Base-by-base conservation (phyloP, 2,888 invertebrate species). In the Torymus aiolomorphi region DNA sequence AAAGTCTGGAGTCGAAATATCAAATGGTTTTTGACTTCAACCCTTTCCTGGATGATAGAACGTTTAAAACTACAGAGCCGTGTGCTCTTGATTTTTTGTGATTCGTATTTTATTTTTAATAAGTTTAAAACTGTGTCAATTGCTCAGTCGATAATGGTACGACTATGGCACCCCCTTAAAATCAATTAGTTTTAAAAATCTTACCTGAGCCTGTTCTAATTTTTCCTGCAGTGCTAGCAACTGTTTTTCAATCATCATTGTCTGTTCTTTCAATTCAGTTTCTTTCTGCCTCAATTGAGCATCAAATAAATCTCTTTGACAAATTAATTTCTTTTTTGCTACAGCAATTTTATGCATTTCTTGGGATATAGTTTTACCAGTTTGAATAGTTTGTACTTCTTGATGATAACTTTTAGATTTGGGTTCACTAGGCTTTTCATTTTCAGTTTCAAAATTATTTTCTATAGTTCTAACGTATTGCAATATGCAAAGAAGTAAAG, bases 401-500 rank as follows among this genome's bases (percentile, higher is more conserved):
- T 77, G 66, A 54, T 83, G 71, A 56, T 81, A 76, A 66, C n/a
- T 63, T 54, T 81, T 66, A 54, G 16, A 0, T 67, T 61, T 11
- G n/a, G 13, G 70, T 52, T 56, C 42, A 42, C 42, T 42, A 42
- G 42, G 61, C 0, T 31, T 69, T 69, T 75, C 65, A 18, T 69
- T 67, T 12, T 2, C 2, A 10, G 59, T 62, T 51, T 14, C 13
- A 51, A 18, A 65, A 16, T 78, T 82, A 76, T 70, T 83, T 11
- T 59, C 76, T 20, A n/a, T 75, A 63, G 75, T 75, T 63, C 83
- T 84, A 14, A 86, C 79, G 54, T 83, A 88, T 59, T 86, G 86
- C 10, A 90, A 82, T 81, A 90, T 87, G 61, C 89, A 88, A 16
- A 90, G 83, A 3, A 90, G 80, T 24, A 90, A 81, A 0, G 89